Evolutionary conservation across 2,797 vertebrate species (phyloP), one percentile per base, ranked within the genome.

Genomic region (Artibeus jamaicensis): DNA sequence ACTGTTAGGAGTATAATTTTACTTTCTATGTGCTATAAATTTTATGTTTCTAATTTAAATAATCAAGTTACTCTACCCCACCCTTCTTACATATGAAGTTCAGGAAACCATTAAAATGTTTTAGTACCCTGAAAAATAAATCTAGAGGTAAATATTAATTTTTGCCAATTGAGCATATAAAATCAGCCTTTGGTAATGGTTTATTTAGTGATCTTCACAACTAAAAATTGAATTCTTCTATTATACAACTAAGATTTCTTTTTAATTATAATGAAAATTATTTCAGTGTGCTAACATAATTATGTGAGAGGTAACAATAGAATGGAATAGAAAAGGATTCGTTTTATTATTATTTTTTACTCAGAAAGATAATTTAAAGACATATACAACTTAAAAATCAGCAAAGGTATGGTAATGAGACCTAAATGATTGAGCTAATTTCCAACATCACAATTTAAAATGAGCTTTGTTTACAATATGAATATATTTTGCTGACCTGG

Each of bases 381-480:
- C 57, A 93, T 73, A 89, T 9, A 77, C 29, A 86, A 74, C 24
- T 84, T 83, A 95, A 94, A 96, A 96, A 46, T 32, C 70, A 93
- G 83, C 6, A 44, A 96, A 93, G 39, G 91, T 46, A 70, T 65
- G 89, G 57, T 97, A 97, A 97, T 95, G 88, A 96, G 74, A 76
- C 67, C 86, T 93, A 95, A 97, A 93, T 91, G 83, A 96, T 34
- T 71, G 34, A 95, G 57, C 21, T 96, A 93, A 97, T 97, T 95
- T 79, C 78, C 83, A 96, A 95, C 74, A 91, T 92, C 67, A 26
- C 95, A 95, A 96, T 97, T 96, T 96, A 96, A 93, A 96, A 46
- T 24, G 68, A 97, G 90, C 29, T 86, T 89, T 95, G 86, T 96
- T 94, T 97, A 78, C 32, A 95, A 94, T 91, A 93, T 91, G 86